Base-by-base conservation (phyloP, 2,888 invertebrate species). In the Toxonevra muliebris region DNA sequence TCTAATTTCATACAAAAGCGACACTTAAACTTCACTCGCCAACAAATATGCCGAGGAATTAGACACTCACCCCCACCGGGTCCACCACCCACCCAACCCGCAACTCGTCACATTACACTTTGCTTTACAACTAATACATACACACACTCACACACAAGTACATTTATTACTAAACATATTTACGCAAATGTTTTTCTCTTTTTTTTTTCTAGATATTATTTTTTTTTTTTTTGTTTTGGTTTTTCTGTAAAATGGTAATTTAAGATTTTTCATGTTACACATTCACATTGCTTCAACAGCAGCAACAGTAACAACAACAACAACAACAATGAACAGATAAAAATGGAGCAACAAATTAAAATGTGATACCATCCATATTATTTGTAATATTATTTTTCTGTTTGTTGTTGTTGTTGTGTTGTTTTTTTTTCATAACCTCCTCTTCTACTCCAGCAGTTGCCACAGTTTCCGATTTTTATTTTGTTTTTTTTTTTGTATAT, bases 1-100 rank as follows among this genome's bases (percentile, higher is more conserved):
- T 54, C 54, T 54, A 54, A 54, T 54, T 54, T 54, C 20, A 17
- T 17, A 15, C 54, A 54, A 58, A 58, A 30, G 58, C n/a, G 58
- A 54, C 15, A 54, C 20, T 15, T 15, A 8, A 54, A 11, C 15
- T 19, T 12, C 20, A 12, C 30, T 30, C 30, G 7, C 30, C 30
- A 30, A 7, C 30, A 7, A 30, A 30, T 7, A 30, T 30, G 7
- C 30, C 30, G 30, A 30, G 54, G 53, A 8, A 54, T 12, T 17
- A 7, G 17, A 7, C 4, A 4, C 4, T 54, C 20, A 20, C 11
- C 54, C 11, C 7, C 8, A 54, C 8, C 54, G 17, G 9, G 12
- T 54, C 19, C 17, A 9, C 19, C 19, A 19, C 54, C 12, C 20
- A 19, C 19, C 10, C 48, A 48, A 11, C 19, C 20, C 4, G 17